Base-by-base conservation (phyloP, 2,113 vertebrate genomes). In the Atherinomorus stipes region DNA sequence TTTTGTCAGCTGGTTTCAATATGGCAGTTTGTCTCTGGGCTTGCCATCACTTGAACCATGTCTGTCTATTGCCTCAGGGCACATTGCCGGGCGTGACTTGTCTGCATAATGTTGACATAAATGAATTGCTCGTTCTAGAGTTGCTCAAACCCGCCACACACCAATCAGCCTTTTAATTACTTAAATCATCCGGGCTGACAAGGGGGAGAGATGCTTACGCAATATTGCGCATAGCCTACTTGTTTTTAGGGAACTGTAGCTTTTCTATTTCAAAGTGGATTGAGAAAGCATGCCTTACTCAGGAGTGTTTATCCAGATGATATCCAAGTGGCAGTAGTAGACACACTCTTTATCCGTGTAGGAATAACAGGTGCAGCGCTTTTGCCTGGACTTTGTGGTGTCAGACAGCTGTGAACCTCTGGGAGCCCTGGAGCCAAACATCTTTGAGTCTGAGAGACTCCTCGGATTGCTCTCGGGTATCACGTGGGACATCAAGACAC, bases 281-380 rank as follows among this genome's bases (percentile, higher is more conserved):
- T 34, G 18, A 7, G 12, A 26, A 52, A 71, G 18, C 45, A 44
- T 57, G 56, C 90, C 96, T 96, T 89, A 98, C 97, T 97, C 96
- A 2, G 97, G 97, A 42, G 97, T 98, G 93, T 97, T 98, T 93
- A 99, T 96, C 97, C 97, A 99, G 90, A 99, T 98, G 92, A 98
- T 97, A 81, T 98, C 97, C 79, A 98, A 88, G 89, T 98, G 97
- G 80, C 97, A 99, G 94, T 97, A 99, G 92, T 99, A 99, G 73
- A 98, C 96, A 70, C 97, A 99, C 85, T 98, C 97, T 82, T 97
- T 97, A 76, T 99, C 97, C 92, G 94, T 93, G 83, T 97, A 91
- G 31, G 97, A 96, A 2, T 95, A 98, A 69, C 97, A 98, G 74
- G 97, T 98, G 89, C 97, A 98, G 81, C 97, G 96, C 84, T 96